These are phyloP conservation scores for Crotalus viridis DNA, from an alignment of 2,113 vertebrate species.

Conservation along the genomic window DNA sequence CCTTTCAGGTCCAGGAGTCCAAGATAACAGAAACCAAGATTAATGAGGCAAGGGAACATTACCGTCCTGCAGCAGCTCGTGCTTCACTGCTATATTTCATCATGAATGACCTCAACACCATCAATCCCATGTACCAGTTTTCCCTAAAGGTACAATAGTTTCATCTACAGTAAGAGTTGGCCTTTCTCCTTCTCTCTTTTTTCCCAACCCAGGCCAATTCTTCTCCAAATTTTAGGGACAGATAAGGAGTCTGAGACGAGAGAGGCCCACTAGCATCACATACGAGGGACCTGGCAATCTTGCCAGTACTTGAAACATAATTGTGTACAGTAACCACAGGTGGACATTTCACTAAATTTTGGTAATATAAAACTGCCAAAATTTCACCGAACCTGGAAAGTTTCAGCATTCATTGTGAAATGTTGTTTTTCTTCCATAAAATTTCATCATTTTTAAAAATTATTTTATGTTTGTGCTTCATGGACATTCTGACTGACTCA, in stretches of 20 bases:
- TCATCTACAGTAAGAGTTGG: background rate
- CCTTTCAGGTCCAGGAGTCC: slow-evolving; percentile 88
- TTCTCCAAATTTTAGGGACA: background rate
- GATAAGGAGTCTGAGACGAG: background rate
- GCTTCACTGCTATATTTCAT: slow-evolving; percentile 94
- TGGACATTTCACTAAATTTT: background rate
- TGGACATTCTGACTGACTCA: background rate
- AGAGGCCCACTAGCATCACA: background rate
- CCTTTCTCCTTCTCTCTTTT: background rate
- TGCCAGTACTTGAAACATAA: background rate
- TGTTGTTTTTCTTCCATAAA: background rate
- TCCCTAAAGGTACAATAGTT: slow-evolving; percentile 79
- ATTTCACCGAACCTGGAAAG: background rate
- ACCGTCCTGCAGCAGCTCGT: slow-evolving; percentile 78
- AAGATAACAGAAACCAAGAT: slow-evolving; percentile 86
- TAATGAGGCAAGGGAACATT: slow-evolving; percentile 90
- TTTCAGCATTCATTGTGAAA: background rate
- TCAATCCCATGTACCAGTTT: slow-evolving; percentile 97
- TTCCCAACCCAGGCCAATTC: background rate
- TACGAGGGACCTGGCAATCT: background rate
- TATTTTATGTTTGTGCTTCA: background rate
- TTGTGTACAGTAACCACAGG: background rate
- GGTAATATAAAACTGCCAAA: background rate
- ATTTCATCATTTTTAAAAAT: background rate
- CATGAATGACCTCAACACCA: slow-evolving; percentile 87